A percentile compares a stretch with the other conserved stretches of the same genome.
Evolutionary conservation across 2,113 vertebrate genomes (phyloP).

Genomic region (Smithornis capensis): DNA sequence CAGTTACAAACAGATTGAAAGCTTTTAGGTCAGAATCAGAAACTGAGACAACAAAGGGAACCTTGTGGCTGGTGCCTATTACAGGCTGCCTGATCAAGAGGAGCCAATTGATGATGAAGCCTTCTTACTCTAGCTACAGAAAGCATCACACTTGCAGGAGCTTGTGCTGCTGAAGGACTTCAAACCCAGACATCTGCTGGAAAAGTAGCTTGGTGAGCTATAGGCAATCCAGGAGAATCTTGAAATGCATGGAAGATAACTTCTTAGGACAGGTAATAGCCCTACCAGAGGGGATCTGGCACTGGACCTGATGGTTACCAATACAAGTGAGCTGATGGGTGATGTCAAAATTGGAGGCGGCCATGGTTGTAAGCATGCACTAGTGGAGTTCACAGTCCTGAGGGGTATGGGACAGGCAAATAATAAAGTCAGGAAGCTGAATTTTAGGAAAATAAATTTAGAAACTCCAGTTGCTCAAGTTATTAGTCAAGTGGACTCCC

Average conservation of each 20-base stretch:
- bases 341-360: rapidly evolving
- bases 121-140: background rate
- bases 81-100: background rate
- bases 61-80: background rate
- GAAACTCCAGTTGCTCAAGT: background rate
- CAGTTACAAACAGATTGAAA: background rate
- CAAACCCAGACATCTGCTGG: background rate
- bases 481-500: background rate
- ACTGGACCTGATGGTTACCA: background rate
- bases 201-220: background rate
- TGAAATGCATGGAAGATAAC: rapidly evolving
- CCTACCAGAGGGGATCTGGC: background rate
- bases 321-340: background rate
- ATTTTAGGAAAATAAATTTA: background rate
- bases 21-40: background rate
- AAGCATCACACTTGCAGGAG: background rate
- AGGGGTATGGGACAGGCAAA: background rate
- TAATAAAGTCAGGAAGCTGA: background rate
- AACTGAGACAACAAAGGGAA: background rate
- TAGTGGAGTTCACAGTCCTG: background rate
- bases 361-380: background rate
- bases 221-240: background rate
- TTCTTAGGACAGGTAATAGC: background rate
- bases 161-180: background rate
- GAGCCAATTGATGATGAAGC: background rate